Evolutionary conservation across 2,888 invertebrate species (phyloP), one percentile per base, ranked within the genome.

Genomic region (Torymus auratus): DNA sequence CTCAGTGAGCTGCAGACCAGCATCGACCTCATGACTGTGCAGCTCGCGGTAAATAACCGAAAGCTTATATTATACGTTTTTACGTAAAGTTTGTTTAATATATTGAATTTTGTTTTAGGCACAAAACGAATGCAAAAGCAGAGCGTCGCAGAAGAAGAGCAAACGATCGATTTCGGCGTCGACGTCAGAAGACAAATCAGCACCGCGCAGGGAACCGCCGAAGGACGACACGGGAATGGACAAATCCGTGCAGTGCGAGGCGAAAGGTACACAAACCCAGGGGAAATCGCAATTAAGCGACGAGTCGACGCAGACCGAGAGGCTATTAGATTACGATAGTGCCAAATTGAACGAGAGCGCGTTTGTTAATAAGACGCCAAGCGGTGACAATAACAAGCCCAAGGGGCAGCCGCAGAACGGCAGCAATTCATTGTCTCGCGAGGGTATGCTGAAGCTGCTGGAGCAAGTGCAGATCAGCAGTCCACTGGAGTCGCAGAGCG

Each of bases 381-480:
- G 7, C 7, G 0, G 41, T 41, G 41, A 41, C 41, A 41, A 41
- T 41, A 41, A 7, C 7, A 41, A 41, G 41, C 41, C 41, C 7
- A 41, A 41, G 7, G 41, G 41, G 7, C 1, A 52, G 4, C 15
- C 62, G 2, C 67, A 50, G 10, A 74, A 72, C 12, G 76, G 70
- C 14, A 41, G 7, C 7, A 73, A 50, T 64, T 79, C 70, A 52
- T 81, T 89, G 41, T 86, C 88, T 14, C 87, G 87, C 14, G 88
- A 89, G 58, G 87, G 86, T 65, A 90, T 91, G 88, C 71, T 91
- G 56, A 88, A 88, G 75, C 84, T 91, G 10, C 81, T 91, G 78
- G 91, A 91, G n/a, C 86, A 90, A 67, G 89, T 87, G 2, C 89
- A 89, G 76, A 90, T 90, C 73, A 87, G 84, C 68, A 84, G 85